phyloP scores from a whole-genome alignment of 2,113 vertebrate species.

The Crotalus horridus region DNA sequence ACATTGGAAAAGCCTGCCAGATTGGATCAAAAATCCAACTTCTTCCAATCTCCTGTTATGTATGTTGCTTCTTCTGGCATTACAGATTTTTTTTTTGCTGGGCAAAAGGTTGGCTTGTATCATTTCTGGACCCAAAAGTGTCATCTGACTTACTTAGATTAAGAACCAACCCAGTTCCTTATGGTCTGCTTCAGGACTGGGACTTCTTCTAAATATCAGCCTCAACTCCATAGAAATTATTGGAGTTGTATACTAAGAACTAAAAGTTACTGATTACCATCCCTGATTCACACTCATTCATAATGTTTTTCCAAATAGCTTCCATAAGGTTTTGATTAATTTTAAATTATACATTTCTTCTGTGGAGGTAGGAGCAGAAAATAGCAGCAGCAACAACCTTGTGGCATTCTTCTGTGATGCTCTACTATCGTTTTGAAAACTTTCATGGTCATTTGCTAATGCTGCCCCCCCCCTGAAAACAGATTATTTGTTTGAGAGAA shows the following conservation, averaged over 20 bases:
- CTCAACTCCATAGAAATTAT: neutral
- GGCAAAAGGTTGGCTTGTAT: neutral
- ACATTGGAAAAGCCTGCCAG: neutral
- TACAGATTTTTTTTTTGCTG: neutral
- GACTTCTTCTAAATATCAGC: neutral
- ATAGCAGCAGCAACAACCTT: neutral
- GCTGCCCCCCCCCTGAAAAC: neutral
- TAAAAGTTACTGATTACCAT: neutral
- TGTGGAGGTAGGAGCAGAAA: neutral
- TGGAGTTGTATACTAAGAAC: neutral
- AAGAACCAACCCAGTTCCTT: neutral
- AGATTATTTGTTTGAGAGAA: neutral
- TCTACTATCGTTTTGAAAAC: neutral
- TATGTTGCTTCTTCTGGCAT: neutral
- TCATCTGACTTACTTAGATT: neutral
- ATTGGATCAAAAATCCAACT: neutral
- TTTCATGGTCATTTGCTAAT: neutral
- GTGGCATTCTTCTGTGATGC: neutral
- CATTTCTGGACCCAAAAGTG: neutral
- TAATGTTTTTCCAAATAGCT: neutral
- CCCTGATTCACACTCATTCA: neutral
- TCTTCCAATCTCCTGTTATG: neutral
- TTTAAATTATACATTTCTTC: neutral
- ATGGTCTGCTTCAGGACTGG: neutral
- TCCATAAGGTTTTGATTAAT: neutral